Conservation (phyloP, 2,113 vertebrate species). For the Dromaius novaehollandiae region DNA sequence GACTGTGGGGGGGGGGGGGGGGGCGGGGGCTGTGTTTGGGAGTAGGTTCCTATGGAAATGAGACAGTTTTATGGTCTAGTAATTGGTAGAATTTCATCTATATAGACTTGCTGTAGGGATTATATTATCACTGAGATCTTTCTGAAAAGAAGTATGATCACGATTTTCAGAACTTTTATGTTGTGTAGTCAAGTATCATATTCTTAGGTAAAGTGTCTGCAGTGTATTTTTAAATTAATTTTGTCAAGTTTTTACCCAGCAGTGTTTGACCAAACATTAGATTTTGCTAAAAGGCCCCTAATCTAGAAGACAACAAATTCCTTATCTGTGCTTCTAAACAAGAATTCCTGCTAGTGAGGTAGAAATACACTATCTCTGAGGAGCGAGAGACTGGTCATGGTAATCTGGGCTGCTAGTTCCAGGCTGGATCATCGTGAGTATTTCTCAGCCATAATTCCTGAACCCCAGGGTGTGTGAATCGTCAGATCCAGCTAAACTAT, state of each 20-base stretch:
- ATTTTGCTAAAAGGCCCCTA: background rate
- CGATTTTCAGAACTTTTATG: background rate
- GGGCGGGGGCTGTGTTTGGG: background rate
- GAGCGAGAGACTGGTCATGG: background rate
- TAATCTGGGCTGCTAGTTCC: background rate
- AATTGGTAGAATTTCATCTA: background rate
- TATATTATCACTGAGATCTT: background rate
- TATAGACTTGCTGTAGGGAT: background rate
- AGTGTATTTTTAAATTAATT: background rate
- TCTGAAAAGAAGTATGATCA: rapidly evolving
- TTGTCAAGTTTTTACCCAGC: background rate
- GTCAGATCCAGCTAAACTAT: background rate
- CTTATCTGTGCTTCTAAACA: background rate
- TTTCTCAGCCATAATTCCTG: background rate
- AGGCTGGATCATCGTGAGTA: background rate
- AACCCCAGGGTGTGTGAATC: background rate
- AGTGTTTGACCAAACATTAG: background rate
- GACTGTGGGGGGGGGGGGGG: too few relatives aligned
- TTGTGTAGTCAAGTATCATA: rapidly evolving
- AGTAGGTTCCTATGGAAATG: rapidly evolving
- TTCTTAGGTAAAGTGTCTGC: background rate
- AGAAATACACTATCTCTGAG: background rate
- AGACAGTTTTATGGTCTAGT: background rate
- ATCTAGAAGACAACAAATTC: background rate
- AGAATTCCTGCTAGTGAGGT: background rate